Percentiles rank a stretch among this genome's conserved stretches.
These are phyloP conservation scores for Lepidurus packardi DNA, from an alignment of 1,140 invertebrate species.

Conservation along the genomic window DNA sequence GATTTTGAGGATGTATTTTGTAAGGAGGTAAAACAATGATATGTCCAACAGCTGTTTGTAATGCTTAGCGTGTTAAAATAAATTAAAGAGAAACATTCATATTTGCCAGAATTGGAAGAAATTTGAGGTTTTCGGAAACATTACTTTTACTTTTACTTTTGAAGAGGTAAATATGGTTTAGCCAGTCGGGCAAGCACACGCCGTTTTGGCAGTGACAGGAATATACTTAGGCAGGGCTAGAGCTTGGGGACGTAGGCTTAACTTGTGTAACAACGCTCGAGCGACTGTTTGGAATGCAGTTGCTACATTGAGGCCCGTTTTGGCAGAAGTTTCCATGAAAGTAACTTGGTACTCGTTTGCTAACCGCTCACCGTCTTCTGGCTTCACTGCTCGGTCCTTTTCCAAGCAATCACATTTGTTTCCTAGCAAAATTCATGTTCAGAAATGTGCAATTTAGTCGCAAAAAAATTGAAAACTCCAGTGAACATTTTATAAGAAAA, in stretches of 20 bases:
- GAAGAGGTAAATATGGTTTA: background rate
- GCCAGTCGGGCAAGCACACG: background rate
- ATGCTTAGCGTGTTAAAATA: background rate
- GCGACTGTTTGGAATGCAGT: slow-evolving; percentile 52
- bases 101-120: background rate
- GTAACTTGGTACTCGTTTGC: slow-evolving; percentile 48
- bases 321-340: slow-evolving; percentile 54
- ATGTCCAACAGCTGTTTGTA: background rate
- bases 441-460: background rate
- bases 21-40: slow-evolving; percentile 6
- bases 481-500: background rate
- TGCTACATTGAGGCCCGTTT: slow-evolving; percentile 52
- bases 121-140: background rate
- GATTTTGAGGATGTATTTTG: background rate
- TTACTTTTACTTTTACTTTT: background rate
- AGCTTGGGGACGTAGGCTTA: slow-evolving; percentile 11
- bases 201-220: background rate
- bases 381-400: slow-evolving; percentile 63
- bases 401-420: slow-evolving; percentile 61
- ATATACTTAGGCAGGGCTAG: background rate
- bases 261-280: slow-evolving; percentile 38
- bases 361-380: slow-evolving; percentile 62
- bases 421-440: slow-evolving; percentile 51
- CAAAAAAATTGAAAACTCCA: background rate
- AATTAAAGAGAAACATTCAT: background rate